Evolutionary conservation across 1,140 invertebrate genomes (phyloP), one percentile per base, ranked within the genome.

Genomic region (Zaprionus vittiger): DNA sequence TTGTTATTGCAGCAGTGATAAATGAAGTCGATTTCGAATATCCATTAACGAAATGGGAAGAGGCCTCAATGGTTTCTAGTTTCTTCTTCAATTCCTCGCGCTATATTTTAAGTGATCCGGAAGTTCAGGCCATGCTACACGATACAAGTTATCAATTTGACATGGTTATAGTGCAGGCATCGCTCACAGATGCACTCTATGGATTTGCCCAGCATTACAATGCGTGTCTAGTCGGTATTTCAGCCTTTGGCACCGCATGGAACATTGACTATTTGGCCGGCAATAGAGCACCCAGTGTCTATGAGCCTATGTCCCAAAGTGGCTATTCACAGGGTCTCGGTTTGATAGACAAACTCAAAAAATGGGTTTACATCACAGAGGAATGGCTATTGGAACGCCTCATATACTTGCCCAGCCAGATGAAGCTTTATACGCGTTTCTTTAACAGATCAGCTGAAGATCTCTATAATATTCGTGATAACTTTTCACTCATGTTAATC

Each of bases 331-430:
- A 77, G 4, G 70, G 83, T 0, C 92, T 94, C 89, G 87, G 68
- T 20, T 79, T 94, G 28, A 66, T 62, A 1, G 79, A 94, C 63
- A 83, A 94, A 65, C 20, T 91, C 4, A 37, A 66, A n/a, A 94
- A 94, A 63, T 68, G 81, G 59, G 61, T 92, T 15, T 82, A 67
- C 12, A 76, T 84, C 1, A 90, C 66, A 3, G 86, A 81, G 26
- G 91, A 91, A 57, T 65, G 64, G 61, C 24, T 74, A 14, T 37
- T 91, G 34, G 80, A 80, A 6, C 74, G 62, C 5, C 73, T 73
- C 6, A 11, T 68, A 0, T 73, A 73, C 5, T 54, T 92, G 28
- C 91, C 93, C 0, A 15, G 31, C 4, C 93, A 94, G 15, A 47
- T 80, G 3, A 41, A 79, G 54, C 41, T 93, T 0, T 82, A 92